Base-by-base conservation (phyloP, 2,113 vertebrate species). In the Thalassoma bifasciatum region DNA sequence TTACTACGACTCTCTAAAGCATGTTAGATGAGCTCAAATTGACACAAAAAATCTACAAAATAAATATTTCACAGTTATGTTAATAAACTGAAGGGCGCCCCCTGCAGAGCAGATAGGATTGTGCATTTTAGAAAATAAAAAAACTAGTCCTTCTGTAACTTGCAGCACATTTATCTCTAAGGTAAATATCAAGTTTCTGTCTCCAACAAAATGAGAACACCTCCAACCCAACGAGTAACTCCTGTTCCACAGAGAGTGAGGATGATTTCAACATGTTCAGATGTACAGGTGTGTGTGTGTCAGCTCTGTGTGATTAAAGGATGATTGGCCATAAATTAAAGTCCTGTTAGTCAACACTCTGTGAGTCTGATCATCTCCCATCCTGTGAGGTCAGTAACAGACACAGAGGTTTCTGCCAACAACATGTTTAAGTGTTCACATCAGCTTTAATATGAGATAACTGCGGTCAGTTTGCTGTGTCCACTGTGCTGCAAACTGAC, bases 341-440 rank as follows among this genome's bases (percentile, higher is more conserved):
- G 23, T 12, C 23, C 23, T 13, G 12, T 13, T 13, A 11, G 38
- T 40, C 38, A 9, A 40, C 38, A 10, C 10, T 10, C 10, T 40
- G 38, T 40, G 38, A 40, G 34, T 40, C 22, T 11, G 5, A 22
- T 59, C 17, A 53, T n/a, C 23, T 52, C 30, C 30, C 30, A 30
- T 73, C 72, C 50, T 66, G 30, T 65, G 22, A 77, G 66, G 69
- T 53, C 52, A 44, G 72, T 38, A 80, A 64, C 5, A 8, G 44
- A 62, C 44, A 49, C 64, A 58, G 78, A 17, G 79, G 82, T 82
- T 88, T 83, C 40, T 84, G 79, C 75, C 62, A 74, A 72, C 67
- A 82, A 73, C 60, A 80, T 77, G 54, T 84, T 83, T 75, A 66
- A 75, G 52, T 66, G 75, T 82, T 82, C 87, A 74, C 56, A 60